A percentile compares a stretch with the other conserved stretches of the same genome.
phyloP scores from a whole-genome alignment of 2,888 invertebrate species.

The Dilophus febrilis region DNA sequence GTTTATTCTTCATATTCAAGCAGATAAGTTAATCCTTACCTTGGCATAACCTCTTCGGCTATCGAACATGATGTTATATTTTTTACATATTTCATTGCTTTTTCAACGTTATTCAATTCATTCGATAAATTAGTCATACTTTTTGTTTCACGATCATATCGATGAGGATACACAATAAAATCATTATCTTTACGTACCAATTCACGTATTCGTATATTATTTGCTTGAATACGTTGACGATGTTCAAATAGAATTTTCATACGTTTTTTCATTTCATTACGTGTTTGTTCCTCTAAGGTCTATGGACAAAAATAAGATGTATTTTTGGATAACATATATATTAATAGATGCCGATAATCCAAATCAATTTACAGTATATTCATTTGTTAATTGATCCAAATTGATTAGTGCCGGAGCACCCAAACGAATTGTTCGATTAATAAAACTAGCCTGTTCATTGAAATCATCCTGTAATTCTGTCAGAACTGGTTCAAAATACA shows the following conservation, averaged over 20 bases:
- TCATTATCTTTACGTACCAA: constrained; percentile 12
- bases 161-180: constrained; percentile 14
- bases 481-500: constrained; percentile 27
- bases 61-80: constrained; percentile 23
- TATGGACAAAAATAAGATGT: no score
- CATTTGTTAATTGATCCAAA: constrained; percentile 6
- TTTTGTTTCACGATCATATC: constrained; percentile 26
- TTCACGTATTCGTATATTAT: constrained; percentile 9
- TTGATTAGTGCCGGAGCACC: constrained; percentile 23
- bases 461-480: constrained; percentile 23
- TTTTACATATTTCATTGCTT: constrained; percentile 23
- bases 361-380: constrained; percentile 6
- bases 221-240: constrained; percentile 11
- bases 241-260: constrained; percentile 17
- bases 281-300: constrained; percentile 19
- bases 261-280: constrained; percentile 18
- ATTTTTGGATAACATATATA: no score
- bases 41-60: constrained; percentile 23
- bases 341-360: neutral
- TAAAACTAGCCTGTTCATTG: constrained; percentile 25
- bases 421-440: constrained; percentile 23
- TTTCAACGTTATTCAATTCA: constrained; percentile 21
- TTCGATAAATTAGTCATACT: constrained; percentile 23
- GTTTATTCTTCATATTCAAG: no score
- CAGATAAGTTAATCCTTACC: constrained; percentile 13